These are phyloP conservation scores for Calameuta idolon DNA, from an alignment of 2,888 invertebrate species.

Conservation along the genomic window DNA sequence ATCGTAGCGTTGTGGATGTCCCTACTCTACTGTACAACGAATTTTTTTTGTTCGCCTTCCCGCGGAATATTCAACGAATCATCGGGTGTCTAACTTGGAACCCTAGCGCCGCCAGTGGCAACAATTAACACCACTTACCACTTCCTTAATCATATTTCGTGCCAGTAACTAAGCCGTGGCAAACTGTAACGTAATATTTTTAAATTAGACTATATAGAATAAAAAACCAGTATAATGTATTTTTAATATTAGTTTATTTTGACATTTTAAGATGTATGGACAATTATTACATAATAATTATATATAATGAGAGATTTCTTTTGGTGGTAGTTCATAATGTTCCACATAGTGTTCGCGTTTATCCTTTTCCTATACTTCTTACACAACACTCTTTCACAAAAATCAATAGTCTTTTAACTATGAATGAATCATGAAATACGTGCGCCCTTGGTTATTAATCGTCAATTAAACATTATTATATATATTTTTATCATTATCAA, in stretches of 20 bases:
- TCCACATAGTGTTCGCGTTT: constrained; percentile 27
- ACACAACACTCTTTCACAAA: constrained; percentile 54
- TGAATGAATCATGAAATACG: constrained; percentile 60
- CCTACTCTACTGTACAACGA: too few relatives aligned
- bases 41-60: too few relatives aligned
- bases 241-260: constrained; percentile 63
- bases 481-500: constrained; percentile 42
- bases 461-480: constrained; percentile 52
- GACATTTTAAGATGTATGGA: constrained; percentile 66
- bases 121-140: too few relatives aligned
- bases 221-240: background rate
- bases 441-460: constrained; percentile 55
- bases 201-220: too few relatives aligned
- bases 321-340: constrained; percentile 54
- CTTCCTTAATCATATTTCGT: too few relatives aligned
- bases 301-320: constrained; percentile 61
- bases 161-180: too few relatives aligned
- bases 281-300: constrained; percentile 66
- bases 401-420: constrained; percentile 52
- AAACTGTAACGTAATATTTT: too few relatives aligned
- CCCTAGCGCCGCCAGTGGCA: too few relatives aligned
- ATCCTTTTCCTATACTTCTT: constrained; percentile 34
- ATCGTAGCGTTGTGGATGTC: too few relatives aligned
- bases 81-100: too few relatives aligned
- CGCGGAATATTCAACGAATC: too few relatives aligned